These are phyloP conservation scores for Anguilla pacifica DNA, from an alignment of 2,797 vertebrate species.

Conservation along the genomic window DNA sequence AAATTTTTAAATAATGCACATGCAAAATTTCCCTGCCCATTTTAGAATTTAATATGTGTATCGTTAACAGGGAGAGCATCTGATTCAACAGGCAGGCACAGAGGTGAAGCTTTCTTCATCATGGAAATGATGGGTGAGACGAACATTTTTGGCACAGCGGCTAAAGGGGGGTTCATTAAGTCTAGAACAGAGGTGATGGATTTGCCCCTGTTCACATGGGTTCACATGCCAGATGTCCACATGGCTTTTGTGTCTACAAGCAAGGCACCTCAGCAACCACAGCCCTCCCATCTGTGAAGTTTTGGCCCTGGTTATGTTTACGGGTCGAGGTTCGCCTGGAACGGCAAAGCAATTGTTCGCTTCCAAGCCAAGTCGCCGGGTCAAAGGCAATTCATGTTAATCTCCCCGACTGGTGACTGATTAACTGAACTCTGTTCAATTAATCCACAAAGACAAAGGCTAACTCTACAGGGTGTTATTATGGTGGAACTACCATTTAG, in stretches of 20 bases:
- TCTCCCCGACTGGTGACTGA: neutral
- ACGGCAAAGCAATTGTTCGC: neutral
- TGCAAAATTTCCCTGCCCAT: neutral
- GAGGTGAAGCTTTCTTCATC: neutral
- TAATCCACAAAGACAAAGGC: neutral
- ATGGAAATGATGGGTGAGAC: neutral
- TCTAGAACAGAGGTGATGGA: conserved; percentile 14
- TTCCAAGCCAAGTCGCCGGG: neutral
- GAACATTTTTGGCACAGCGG: neutral
- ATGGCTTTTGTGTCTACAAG: neutral
- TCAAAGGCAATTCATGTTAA: neutral
- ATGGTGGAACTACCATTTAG: neutral
- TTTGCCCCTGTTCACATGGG: neutral
- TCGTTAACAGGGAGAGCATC: neutral
- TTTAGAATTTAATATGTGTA: neutral
- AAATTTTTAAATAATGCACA: neutral
- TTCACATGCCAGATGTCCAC: neutral
- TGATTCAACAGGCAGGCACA: neutral
- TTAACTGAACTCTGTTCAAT: conserved; percentile 1
- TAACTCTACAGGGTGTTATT: neutral
- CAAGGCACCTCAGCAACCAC: neutral
- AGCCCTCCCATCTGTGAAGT: neutral
- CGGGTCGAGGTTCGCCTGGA: conserved; percentile 1
- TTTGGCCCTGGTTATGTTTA: conserved; percentile 3
- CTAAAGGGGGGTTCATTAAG: neutral